These are phyloP conservation scores for Plagodis pulveraria DNA, from an alignment of 2,888 invertebrate genomes.

Conservation along the genomic window DNA sequence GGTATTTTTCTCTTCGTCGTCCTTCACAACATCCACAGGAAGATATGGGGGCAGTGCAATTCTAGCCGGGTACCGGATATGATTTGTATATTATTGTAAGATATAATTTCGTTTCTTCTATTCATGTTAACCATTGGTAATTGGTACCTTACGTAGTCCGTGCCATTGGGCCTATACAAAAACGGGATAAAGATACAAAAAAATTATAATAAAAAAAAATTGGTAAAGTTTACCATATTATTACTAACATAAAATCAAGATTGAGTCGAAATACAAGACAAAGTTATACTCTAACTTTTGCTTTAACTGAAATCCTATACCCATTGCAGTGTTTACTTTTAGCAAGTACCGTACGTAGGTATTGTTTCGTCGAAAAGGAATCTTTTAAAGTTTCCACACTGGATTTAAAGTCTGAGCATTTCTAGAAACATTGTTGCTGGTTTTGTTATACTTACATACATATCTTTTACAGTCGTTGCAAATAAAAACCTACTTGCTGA, in stretches of 20 bases:
- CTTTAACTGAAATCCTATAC: slow-evolving; percentile 5
- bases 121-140: too few relatives aligned
- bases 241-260: background rate
- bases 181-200: too few relatives aligned
- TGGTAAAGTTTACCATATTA: too few relatives aligned
- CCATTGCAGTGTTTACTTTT: slow-evolving; percentile 5
- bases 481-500: background rate
- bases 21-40: too few relatives aligned
- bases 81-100: too few relatives aligned
- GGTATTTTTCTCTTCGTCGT: too few relatives aligned
- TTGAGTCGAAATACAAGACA: background rate
- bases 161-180: too few relatives aligned
- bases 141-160: too few relatives aligned
- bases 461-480: slow-evolving; percentile 10
- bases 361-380: slow-evolving; percentile 18
- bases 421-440: slow-evolving; percentile 31
- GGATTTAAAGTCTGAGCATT: slow-evolving; percentile 31
- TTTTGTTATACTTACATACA: slow-evolving; percentile 2
- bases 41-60: too few relatives aligned
- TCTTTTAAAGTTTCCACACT: slow-evolving; percentile 29
- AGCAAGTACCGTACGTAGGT: slow-evolving; percentile 10
- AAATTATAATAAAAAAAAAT: too few relatives aligned
- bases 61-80: too few relatives aligned
- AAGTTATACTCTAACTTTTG: slow-evolving; percentile 1
- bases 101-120: too few relatives aligned